A percentile compares a stretch with the other conserved stretches of the same genome.
These are phyloP conservation scores for Aldrovandia affinis DNA, from an alignment of 2,797 vertebrate genomes.

Conservation along the genomic window DNA sequence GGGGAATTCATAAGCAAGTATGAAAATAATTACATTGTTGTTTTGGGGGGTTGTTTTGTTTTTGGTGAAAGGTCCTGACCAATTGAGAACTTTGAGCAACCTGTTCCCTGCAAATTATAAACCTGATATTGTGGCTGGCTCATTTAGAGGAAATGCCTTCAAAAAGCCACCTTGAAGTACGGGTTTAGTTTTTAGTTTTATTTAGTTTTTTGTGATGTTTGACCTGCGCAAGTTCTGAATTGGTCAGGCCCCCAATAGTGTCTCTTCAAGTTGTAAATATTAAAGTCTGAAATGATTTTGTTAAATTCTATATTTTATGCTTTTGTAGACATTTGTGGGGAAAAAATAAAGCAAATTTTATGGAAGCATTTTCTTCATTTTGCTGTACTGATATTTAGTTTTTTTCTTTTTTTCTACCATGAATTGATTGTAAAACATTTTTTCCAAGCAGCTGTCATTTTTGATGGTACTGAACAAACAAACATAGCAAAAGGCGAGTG, in stretches of 20 bases:
- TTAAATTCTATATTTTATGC: constrained; percentile 93
- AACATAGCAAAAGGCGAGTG: neutral
- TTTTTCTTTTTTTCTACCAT: constrained; percentile 64
- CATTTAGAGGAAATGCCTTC: neutral
- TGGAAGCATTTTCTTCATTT: constrained; percentile 76
- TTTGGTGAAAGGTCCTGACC: constrained; percentile 59
- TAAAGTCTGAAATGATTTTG: constrained; percentile 89
- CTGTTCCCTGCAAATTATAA: constrained; percentile 10
- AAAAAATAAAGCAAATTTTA: constrained; percentile 87
- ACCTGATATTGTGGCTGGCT: neutral
- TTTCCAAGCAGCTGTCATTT: constrained; percentile 35
- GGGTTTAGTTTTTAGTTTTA: neutral
- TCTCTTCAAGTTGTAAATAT: constrained; percentile 93
- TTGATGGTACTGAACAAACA: neutral
- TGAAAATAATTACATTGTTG: constrained; percentile 64
- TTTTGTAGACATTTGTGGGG: constrained; percentile 94
- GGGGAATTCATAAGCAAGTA: constrained; percentile 63
- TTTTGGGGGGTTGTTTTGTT: constrained; percentile 49
- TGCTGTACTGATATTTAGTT: constrained; percentile 60
- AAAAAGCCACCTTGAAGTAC: constrained; percentile 7
- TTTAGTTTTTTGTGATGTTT: constrained; percentile 3
- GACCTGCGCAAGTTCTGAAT: constrained; percentile 62
- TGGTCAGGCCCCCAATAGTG: constrained; percentile 64
- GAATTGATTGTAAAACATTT: constrained; percentile 72
- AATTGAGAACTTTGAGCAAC: constrained; percentile 66